Evolutionary conservation across 2,113 vertebrate species (phyloP).

Genomic region (Melanotaenia duboulayi): DNA sequence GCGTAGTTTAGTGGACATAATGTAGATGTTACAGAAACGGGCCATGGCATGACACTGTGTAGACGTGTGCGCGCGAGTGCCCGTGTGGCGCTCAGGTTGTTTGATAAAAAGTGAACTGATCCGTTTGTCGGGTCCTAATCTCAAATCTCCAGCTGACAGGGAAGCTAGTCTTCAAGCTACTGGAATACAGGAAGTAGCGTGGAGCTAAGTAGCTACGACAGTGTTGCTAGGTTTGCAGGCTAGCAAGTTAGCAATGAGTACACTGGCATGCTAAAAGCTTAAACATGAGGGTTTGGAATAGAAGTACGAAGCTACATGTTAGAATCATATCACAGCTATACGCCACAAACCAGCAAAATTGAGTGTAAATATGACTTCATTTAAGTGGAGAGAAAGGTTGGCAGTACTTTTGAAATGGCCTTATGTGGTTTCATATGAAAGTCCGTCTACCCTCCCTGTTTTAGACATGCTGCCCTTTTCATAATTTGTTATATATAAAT

Average conservation of each 20-base stretch:
- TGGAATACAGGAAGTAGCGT: conserved; percentile 66
- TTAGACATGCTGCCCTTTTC: accelerated
- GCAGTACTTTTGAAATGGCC: conserved; percentile 28
- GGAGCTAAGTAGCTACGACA: conserved; percentile 45
- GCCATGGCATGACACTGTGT: not conserved
- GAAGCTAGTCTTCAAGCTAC: conserved; percentile 32
- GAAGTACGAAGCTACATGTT: not conserved
- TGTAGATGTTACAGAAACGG: accelerated
- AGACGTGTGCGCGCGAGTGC: not conserved
- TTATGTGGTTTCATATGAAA: conserved; percentile 1
- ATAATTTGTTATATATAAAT: not conserved
- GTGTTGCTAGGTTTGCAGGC: conserved; percentile 20
- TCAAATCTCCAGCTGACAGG: conserved; percentile 51
- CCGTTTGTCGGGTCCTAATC: not conserved
- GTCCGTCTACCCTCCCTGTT: not conserved
- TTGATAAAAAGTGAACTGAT: not conserved
- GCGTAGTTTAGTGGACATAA: conserved; percentile 59
- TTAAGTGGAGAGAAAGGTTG: not conserved
- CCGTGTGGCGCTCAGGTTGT: not conserved
- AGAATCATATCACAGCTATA: not conserved
- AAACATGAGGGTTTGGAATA: not conserved
- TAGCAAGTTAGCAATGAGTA: not conserved
- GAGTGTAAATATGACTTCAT: not conserved
- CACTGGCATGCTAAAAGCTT: not conserved
- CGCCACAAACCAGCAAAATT: not conserved